A percentile compares a stretch with the other conserved stretches of the same genome.
phyloP scores from a whole-genome alignment of 2,113 vertebrate genomes.

The Catharus minimus region DNA sequence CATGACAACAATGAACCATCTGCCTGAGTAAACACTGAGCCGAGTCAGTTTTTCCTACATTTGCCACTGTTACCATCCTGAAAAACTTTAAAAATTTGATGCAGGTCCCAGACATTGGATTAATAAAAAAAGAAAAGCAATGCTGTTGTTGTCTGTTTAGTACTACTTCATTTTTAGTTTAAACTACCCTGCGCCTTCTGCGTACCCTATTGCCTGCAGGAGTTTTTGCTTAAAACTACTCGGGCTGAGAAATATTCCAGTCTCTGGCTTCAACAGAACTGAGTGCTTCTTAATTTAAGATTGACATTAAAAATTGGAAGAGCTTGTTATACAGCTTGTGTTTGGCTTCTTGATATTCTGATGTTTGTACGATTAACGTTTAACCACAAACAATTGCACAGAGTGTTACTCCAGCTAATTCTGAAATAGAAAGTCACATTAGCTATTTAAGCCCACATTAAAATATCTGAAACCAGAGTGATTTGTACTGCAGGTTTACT shows the following conservation, averaged over 20 bases:
- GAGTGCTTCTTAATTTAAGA: not conserved
- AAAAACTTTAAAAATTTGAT: not conserved
- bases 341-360: not conserved
- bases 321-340: not conserved
- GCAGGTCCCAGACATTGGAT: fast-evolving
- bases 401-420: not conserved
- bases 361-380: not conserved
- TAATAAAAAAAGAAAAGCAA: not conserved
- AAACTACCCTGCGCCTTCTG: not conserved
- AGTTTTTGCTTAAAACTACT: not conserved
- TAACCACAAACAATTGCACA: not conserved
- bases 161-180: not conserved
- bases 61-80: not conserved
- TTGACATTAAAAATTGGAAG: not conserved
- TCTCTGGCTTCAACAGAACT: not conserved
- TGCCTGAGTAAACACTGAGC: not conserved
- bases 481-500: not conserved
- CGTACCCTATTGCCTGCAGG: not conserved
- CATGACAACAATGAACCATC: not conserved
- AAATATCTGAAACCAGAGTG: not conserved
- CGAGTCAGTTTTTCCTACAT: not conserved
- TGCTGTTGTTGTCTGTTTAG: not conserved
- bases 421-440: not conserved
- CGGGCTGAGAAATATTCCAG: not conserved
- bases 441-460: not conserved